Base-by-base conservation (phyloP, 2,888 invertebrate species). In the Diplolepis rosae region DNA sequence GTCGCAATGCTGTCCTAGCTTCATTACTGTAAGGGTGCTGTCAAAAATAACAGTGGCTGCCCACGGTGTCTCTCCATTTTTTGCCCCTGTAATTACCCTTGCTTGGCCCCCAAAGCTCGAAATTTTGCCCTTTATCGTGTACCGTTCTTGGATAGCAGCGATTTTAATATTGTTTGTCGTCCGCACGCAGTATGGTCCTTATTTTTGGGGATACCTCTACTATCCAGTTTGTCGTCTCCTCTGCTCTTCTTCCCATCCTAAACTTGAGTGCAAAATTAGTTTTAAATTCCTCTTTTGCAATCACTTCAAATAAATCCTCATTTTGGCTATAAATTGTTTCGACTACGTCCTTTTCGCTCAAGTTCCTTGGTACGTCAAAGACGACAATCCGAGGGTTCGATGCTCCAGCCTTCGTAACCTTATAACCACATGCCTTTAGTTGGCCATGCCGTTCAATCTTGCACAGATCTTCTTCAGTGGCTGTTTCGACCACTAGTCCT, bases 401-500 rank as follows among this genome's bases (percentile, higher is more conserved):
- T 11, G 68, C 66, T 3, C 30, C 50, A 0, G 73, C 69, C 24
- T 42, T 69, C 1, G 52, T 32, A 0, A 74, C 48, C 1, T 51
- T 48, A 15, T 69, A 70, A 3, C 74, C 74, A 1, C 51, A 32
- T 6, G 24, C 28, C 6, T 35, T 54, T 0, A 76, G 42, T 18
- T 11, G 45, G 11, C 65, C 27, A 30, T 61, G 70, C 0, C 11
- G 1, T 2, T 68, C 4, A 1, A 76, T 30, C 6, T 73, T 65
- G 9, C 45, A 9, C 0, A 74, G 2, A 11, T 77, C 66, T 1
- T 28, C 27, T 0, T 71, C 68, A 0, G 18, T 50, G 1, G 35
- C 61, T 0, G 73, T 71, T 22, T 73, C 73, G 0, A 78, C 52
- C 0, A 73, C 9, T 0, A 78, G 45, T 0, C 74, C 74, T 6